Base-by-base conservation (phyloP, 2,888 invertebrate species). In the Aspidapion aeneum region DNA sequence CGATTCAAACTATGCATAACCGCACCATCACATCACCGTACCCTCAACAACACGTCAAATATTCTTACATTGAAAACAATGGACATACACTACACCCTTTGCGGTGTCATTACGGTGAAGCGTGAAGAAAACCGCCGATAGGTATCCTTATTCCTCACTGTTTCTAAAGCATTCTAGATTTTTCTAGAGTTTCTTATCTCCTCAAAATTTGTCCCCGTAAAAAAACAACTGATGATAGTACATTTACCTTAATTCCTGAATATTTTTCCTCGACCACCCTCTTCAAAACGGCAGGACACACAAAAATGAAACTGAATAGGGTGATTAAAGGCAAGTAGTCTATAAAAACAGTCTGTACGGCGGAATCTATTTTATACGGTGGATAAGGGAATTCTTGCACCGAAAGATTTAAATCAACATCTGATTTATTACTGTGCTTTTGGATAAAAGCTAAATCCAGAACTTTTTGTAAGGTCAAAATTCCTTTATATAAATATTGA, bases 241-340 rank as follows among this genome's bases (percentile, higher is more conserved):
- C 50, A 65, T 66, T 70, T 75, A 84, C 85, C 78, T 84, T 86
- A 35, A 84, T 81, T 52, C 87, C 87, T 60, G 84, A 81, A 67
- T 82, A 79, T 71, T 86, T 86, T 73, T 87, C 87, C 73, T 85
- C 84, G 1, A 86, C 85, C 54, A 85, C 78, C 57, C 84, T 80
- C 68, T 84, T 81, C 56, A 86, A 70, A 57, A 84, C 81, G 18
- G 82, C 81, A 12, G 85, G 82, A 71, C 85, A 85, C 9, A 82
- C 74, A 58, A 85, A 80, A 51, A 84, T 65, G 66, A 82, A 85
- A 68, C 80, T 79, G 68, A 82, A 76, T 9, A 82, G 71, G 1
- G 81, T 79, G 17, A 81, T 70, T 21, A 79, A 67, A 0, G 82
- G 81, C 64, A 83, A 68, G 49, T 79, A 71, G 21, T 73, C 63